Conservation (phyloP, 1,140 invertebrate species). For the Conopomorpha cramerella region DNA sequence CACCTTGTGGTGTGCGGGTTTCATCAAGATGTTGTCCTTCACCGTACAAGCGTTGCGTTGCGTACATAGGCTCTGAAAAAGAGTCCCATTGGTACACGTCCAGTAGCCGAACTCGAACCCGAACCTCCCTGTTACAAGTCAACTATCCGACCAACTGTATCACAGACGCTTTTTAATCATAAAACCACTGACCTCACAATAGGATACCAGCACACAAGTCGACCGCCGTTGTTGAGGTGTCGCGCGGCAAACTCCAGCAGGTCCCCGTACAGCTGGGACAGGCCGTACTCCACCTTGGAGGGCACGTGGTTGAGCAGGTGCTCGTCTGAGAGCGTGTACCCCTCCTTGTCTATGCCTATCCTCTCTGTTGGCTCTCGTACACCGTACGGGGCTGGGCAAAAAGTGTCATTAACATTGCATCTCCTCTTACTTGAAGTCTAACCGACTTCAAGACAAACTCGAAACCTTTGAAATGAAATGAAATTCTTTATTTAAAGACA, state of each 20-base stretch:
- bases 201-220: constrained; percentile 92
- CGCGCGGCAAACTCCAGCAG: constrained; percentile 80
- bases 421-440: constrained; percentile 80
- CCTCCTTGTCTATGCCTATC: constrained; percentile 70
- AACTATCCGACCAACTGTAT: no score
- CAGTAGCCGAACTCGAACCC: no score
- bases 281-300: constrained; percentile 83
- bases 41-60: no score
- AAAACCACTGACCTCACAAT: constrained; percentile 68
- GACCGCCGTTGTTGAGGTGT: constrained; percentile 75
- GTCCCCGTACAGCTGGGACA: constrained; percentile 82
- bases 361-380: constrained; percentile 89
- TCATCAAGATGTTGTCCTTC: no score
- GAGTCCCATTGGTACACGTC: no score
- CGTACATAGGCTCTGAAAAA: no score
- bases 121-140: no score
- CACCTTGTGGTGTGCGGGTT: no score
- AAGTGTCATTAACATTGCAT: constrained; percentile 33
- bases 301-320: constrained; percentile 76
- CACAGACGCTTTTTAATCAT: not conserved
- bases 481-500: no score
- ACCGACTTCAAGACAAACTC: constrained; percentile 20
- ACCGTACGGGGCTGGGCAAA: constrained; percentile 85
- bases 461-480: no score
- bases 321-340: constrained; percentile 66